Evolutionary conservation across 2,113 vertebrate species (phyloP).

Genomic region (Struthio camelus): DNA sequence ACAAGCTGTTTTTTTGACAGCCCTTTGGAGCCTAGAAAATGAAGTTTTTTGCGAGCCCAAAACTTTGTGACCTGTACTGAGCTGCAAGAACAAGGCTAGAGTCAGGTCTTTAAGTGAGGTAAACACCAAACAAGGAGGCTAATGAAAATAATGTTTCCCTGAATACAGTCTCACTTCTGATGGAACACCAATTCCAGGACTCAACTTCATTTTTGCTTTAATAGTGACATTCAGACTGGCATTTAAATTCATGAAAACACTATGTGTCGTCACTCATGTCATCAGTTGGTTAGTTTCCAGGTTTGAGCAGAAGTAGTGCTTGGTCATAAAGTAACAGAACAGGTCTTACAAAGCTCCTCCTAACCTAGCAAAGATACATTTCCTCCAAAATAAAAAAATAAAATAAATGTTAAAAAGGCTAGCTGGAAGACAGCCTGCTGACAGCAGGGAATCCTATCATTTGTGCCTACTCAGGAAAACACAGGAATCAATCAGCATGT

Average conservation of each 20-base stretch:
- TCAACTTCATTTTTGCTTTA: background rate
- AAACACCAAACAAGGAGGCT: background rate
- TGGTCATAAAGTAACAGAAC: background rate
- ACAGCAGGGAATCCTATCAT: background rate
- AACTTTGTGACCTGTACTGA: background rate
- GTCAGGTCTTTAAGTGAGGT: background rate
- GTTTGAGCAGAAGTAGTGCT: background rate
- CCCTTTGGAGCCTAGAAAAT: background rate
- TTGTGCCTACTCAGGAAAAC: conserved; percentile 2
- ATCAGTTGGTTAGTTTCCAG: background rate
- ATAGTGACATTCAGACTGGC: background rate
- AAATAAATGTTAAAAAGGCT: background rate
- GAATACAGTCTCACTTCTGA: background rate
- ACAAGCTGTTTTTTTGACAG: background rate
- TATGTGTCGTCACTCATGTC: background rate
- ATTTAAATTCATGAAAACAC: background rate
- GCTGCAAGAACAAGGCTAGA: background rate
- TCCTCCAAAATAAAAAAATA: background rate
- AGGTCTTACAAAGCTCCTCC: background rate
- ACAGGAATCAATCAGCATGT: background rate
- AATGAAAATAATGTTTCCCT: background rate
- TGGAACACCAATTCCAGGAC: background rate
- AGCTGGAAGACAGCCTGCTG: background rate
- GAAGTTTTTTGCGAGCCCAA: background rate
- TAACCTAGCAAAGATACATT: background rate